Conservation (phyloP, 2,797 vertebrate genomes). For the Ambastaia sidthimunki region DNA sequence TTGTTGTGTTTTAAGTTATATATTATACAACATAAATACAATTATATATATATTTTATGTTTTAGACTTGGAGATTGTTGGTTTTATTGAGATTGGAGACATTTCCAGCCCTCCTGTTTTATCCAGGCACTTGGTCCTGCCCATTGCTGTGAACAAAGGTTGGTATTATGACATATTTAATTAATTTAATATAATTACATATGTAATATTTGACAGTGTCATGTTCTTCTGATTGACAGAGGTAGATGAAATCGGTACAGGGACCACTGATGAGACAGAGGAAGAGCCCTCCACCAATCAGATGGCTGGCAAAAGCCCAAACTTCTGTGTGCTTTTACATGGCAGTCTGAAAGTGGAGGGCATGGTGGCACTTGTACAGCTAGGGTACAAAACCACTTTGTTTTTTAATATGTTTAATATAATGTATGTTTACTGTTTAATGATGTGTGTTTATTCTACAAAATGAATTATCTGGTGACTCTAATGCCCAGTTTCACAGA, state of each 20-base stretch:
- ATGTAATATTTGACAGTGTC: background rate
- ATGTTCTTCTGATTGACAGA: slow-evolving; percentile 73
- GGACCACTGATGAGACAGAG: slow-evolving; percentile 90
- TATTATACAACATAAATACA: no score
- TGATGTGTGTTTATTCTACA: background rate
- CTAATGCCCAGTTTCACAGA: no score
- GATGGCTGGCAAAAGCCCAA: slow-evolving; percentile 96
- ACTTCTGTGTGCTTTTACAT: slow-evolving; percentile 96
- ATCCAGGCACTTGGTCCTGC: slow-evolving; percentile 94
- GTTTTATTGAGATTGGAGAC: slow-evolving; percentile 97
- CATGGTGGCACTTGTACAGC: slow-evolving; percentile 96
- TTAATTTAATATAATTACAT: background rate
- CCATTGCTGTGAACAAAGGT: slow-evolving; percentile 98
- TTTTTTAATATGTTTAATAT: no score
- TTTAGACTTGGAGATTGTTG: slow-evolving; percentile 95
- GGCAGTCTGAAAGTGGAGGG: slow-evolving; percentile 98
- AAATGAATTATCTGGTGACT: background rate
- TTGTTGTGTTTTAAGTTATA: background rate
- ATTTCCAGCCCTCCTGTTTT: slow-evolving; percentile 97
- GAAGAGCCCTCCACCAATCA: slow-evolving; percentile 96
- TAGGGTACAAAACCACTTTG: slow-evolving; percentile 82
- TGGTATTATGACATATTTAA: slow-evolving; percentile 39
- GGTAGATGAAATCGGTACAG: slow-evolving; percentile 91
- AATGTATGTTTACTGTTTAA: background rate
- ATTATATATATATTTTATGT: background rate